These are phyloP conservation scores for Sarotherodon lohbergeri DNA, from an alignment of 2,113 vertebrate genomes.

Conservation along the genomic window DNA sequence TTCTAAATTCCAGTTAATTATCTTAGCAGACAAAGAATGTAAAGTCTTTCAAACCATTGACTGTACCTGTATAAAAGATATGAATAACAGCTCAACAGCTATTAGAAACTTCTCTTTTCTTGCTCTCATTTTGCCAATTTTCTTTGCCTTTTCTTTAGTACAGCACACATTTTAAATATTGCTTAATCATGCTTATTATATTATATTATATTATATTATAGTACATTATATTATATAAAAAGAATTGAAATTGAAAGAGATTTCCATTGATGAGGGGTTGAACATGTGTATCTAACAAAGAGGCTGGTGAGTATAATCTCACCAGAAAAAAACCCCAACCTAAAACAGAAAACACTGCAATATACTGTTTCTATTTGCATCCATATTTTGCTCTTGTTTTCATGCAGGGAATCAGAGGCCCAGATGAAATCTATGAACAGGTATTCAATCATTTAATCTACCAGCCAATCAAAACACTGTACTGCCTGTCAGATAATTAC, in stretches of 20 bases:
- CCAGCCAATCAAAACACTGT: neutral
- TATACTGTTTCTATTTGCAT: neutral
- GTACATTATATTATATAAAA: neutral
- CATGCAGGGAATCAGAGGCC: slow-evolving; percentile 18
- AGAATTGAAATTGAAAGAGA: neutral
- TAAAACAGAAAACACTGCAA: neutral
- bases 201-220: no score
- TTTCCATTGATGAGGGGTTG: neutral
- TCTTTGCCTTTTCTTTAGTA: no score
- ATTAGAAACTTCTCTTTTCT: no score
- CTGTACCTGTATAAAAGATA: no score
- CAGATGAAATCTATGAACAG: neutral
- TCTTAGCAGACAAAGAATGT: no score
- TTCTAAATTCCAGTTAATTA: no score
- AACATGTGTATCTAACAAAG: neutral
- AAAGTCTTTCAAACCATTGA: no score
- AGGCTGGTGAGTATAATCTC: no score
- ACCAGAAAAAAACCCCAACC: neutral
- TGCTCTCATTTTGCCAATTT: no score
- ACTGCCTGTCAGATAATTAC: neutral
- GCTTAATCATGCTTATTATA: no score
- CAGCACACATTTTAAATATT: no score
- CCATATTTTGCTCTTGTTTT: neutral
- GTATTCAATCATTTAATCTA: neutral
- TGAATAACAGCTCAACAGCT: no score